phyloP scores from a whole-genome alignment of 2,113 vertebrate species.

The Coreoperca whiteheadi region DNA sequence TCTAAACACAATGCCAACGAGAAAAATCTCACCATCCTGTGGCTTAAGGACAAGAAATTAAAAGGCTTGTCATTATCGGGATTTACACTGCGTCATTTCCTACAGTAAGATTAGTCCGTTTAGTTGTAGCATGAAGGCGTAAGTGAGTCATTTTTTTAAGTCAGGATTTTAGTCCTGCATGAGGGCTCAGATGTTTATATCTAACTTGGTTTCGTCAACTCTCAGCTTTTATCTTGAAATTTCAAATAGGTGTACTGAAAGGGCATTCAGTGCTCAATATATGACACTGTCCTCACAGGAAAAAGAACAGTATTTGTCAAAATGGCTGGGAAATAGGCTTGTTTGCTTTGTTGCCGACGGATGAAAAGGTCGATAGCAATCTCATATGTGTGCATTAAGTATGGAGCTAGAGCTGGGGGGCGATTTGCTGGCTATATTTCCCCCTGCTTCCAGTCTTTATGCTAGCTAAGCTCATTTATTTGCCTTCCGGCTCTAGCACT shows the following conservation, averaged over 20 bases:
- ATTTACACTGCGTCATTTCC: not conserved
- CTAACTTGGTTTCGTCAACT: not conserved
- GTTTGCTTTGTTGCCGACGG: not conserved
- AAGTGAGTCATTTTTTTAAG: not conserved
- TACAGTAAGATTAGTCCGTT: not conserved
- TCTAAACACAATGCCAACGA: slow-evolving; percentile 1
- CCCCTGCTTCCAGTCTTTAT: no score
- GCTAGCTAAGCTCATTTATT: no score
- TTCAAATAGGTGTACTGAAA: not conserved
- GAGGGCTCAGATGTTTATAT: not conserved
- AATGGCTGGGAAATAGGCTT: not conserved
- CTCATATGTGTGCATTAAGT: not conserved
- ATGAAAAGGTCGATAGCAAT: not conserved
- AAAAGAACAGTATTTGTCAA: not conserved
- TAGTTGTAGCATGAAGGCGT: not conserved
- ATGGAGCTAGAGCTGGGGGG: not conserved
- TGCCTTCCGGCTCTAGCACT: no score
- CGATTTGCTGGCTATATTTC: not conserved
- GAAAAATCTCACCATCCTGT: not conserved
- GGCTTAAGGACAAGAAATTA: slow-evolving; percentile 2
- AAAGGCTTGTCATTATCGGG: not conserved
- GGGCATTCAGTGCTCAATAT: not conserved
- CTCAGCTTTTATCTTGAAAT: not conserved
- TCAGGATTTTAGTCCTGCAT: not conserved
- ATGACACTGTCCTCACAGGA: not conserved